Percentiles rank a stretch among this genome's conserved stretches.
Conservation (phyloP, 2,797 vertebrate species). For the Onychomys arenicola region DNA sequence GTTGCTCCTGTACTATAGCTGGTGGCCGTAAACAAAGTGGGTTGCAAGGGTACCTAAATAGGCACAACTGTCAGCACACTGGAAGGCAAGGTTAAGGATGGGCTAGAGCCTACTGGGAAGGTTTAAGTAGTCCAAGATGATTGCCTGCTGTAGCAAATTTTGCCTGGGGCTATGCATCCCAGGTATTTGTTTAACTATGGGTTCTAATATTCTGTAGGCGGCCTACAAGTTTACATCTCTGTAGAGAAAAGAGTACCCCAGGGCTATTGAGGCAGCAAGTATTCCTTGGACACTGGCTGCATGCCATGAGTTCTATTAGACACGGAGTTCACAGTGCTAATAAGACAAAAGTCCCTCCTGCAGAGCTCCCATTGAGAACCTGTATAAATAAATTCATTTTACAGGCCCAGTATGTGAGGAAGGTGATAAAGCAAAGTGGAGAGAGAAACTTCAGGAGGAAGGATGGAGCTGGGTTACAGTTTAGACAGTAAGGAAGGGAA, state of each 20-base stretch:
- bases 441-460: not conserved
- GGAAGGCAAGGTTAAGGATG: not conserved
- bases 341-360: not conserved
- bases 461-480: not conserved
- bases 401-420: not conserved
- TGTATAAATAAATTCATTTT: conserved; percentile 16
- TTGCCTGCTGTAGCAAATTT: not conserved
- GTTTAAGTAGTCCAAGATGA: not conserved
- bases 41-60: not conserved
- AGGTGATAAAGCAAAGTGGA: conserved; percentile 17
- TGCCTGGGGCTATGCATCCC: not conserved
- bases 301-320: not conserved
- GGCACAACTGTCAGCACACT: not conserved
- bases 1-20: not conserved
- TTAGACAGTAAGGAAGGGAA: not conserved
- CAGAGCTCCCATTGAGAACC: not conserved
- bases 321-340: not conserved
- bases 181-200: not conserved
- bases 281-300: not conserved
- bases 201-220: not conserved
- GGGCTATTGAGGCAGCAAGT: not conserved
- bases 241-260: not conserved
- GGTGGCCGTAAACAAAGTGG: not conserved
- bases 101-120: not conserved
- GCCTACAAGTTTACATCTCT: not conserved